These are phyloP conservation scores for Cyclina sinensis DNA, from an alignment of 1,140 invertebrate species.

Conservation along the genomic window DNA sequence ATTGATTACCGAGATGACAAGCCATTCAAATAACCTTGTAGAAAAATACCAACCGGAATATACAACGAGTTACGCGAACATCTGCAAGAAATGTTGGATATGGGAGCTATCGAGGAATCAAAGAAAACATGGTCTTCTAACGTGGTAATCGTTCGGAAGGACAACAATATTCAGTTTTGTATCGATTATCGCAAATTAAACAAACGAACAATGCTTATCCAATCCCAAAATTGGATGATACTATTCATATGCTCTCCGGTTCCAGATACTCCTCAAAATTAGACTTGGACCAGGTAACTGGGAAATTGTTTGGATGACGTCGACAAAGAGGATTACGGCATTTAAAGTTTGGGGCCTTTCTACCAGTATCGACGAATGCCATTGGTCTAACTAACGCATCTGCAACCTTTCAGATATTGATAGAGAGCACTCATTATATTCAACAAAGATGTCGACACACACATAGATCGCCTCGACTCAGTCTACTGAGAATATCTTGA, in stretches of 20 bases:
- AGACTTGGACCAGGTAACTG: too few species aligned
- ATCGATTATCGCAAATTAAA: too few species aligned
- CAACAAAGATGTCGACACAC: neutral
- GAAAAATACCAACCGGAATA: conserved; percentile 10
- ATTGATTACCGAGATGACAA: neutral
- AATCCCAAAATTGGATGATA: too few species aligned
- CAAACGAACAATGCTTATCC: conserved; percentile 57
- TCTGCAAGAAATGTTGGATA: conserved; percentile 49
- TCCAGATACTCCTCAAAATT: conserved; percentile 83
- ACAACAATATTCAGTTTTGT: conserved; percentile 87
- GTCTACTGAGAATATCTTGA: neutral
- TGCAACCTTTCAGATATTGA: conserved; percentile 87
- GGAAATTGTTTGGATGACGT: too few species aligned
- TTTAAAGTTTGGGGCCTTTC: conserved; percentile 68
- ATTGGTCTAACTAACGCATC: too few species aligned
- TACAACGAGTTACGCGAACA: conserved; percentile 30
- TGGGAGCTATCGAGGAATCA: conserved; percentile 52
- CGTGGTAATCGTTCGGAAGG: too few species aligned
- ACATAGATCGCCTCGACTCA: conserved; percentile 8
- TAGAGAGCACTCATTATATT: conserved; percentile 83
- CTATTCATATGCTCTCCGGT: conserved; percentile 64
- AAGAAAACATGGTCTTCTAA: conserved; percentile 88
- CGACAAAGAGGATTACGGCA: conserved; percentile 61
- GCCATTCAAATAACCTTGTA: conserved; percentile 42
- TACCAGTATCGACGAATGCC: conserved; percentile 72